A percentile compares a stretch with the other conserved stretches of the same genome.
Conservation (phyloP, 1,140 invertebrate species). For the Drosophila lowei region DNA sequence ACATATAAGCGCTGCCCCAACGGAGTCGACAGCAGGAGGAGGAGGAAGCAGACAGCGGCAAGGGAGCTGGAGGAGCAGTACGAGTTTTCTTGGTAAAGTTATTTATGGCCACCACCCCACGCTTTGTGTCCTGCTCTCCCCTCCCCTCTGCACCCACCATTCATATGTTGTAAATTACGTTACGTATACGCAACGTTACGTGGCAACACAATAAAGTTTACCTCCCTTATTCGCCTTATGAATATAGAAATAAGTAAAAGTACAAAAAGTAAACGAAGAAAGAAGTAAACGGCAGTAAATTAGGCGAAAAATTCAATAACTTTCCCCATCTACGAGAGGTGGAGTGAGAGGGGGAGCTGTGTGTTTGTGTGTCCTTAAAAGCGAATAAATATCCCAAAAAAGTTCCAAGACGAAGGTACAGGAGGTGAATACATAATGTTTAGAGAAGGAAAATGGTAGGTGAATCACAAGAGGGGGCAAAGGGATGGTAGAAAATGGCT, state of each 20-base stretch:
- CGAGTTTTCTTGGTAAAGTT: slow-evolving; percentile 40
- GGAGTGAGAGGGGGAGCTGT: slow-evolving; percentile 13
- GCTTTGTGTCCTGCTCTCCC: not conserved
- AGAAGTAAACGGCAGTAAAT: slow-evolving; percentile 65
- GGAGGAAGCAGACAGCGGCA: not conserved
- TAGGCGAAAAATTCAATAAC: slow-evolving; percentile 74
- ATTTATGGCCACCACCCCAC: slow-evolving; percentile 37
- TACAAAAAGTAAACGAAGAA: too few species aligned
- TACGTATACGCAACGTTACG: slow-evolving; percentile 71
- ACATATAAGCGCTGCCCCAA: slow-evolving; percentile 46
- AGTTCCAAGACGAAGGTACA: slow-evolving; percentile 26
- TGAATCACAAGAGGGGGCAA: too few species aligned
- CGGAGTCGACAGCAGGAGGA: slow-evolving; percentile 5
- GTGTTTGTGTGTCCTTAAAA: slow-evolving; percentile 9
- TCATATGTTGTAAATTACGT: slow-evolving; percentile 67
- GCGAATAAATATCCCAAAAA: slow-evolving; percentile 34
- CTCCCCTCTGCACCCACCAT: not conserved
- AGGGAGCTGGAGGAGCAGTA: slow-evolving; percentile 1
- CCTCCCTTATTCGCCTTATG: slow-evolving; percentile 52
- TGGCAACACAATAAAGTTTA: slow-evolving; percentile 53
- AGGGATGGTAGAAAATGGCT: too few species aligned
- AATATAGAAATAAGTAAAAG: slow-evolving; percentile 46
- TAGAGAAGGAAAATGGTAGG: too few species aligned
- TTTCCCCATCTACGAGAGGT: slow-evolving; percentile 22
- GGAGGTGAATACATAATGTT: slow-evolving; percentile 1